Evolutionary conservation across 2,113 vertebrate species (phyloP).

Genomic region (Pao palembangensis): DNA sequence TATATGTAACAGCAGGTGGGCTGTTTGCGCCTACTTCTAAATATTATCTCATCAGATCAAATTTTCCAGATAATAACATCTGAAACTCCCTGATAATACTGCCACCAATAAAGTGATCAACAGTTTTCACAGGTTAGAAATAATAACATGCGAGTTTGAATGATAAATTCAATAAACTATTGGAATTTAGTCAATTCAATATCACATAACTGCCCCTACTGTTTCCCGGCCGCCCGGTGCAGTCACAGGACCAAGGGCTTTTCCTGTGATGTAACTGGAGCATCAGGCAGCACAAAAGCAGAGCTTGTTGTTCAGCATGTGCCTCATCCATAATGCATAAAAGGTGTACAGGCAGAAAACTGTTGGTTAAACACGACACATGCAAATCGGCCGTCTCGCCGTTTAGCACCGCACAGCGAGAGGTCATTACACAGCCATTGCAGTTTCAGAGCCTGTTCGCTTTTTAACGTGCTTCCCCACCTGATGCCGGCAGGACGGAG

Average conservation of each 20-base stretch:
- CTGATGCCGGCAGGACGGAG: no score
- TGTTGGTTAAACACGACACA: slow-evolving; percentile 74
- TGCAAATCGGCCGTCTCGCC: slow-evolving; percentile 65
- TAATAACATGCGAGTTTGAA: no score
- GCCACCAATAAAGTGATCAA: no score
- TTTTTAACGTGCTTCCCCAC: background rate
- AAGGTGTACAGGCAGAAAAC: slow-evolving; percentile 70
- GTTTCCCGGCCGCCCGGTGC: slow-evolving; percentile 25
- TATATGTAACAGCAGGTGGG: no score
- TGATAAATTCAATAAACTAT: background rate
- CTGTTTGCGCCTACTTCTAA: no score
- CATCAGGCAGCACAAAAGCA: slow-evolving; percentile 70
- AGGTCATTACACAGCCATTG: slow-evolving; percentile 22
- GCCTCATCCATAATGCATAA: slow-evolving; percentile 78
- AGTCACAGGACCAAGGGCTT: slow-evolving; percentile 57
- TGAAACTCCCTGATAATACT: no score
- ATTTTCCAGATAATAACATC: no score
- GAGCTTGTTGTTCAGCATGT: slow-evolving; percentile 71
- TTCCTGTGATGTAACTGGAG: slow-evolving; percentile 74
- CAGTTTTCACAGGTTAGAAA: no score
- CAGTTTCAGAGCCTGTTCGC: slow-evolving; percentile 5
- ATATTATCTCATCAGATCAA: no score
- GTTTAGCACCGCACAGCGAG: slow-evolving; percentile 37
- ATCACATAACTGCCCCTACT: slow-evolving; percentile 16
- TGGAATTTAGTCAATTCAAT: background rate